Percentiles rank a stretch among this genome's conserved stretches.
Evolutionary conservation across 2,888 invertebrate genomes (phyloP).

Genomic region (Campaea margaritaria): DNA sequence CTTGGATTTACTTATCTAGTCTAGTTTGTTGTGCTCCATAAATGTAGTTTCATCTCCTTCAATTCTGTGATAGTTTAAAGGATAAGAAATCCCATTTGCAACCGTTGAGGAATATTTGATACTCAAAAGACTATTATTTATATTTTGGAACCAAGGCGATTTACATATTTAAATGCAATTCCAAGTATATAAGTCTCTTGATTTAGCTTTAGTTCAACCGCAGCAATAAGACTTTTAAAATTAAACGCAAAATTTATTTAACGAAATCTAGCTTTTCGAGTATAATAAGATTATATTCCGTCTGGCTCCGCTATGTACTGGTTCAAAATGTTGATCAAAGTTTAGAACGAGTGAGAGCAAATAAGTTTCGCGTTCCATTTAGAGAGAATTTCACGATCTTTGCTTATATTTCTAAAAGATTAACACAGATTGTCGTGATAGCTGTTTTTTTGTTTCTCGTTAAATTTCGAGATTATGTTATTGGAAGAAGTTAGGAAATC

Average conservation of each 20-base stretch:
- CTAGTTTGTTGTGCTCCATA: no score
- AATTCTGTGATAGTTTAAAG: no score
- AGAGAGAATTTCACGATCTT: conserved; percentile 30
- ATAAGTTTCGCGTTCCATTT: conserved; percentile 37
- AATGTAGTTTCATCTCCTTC: no score
- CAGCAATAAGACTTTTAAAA: conserved; percentile 42
- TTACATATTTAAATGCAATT: no score
- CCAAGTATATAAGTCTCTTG: no score
- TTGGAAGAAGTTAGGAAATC: conserved; percentile 7
- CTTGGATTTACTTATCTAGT: no score
- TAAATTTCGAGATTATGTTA: conserved; percentile 23
- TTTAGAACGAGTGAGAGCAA: conserved; percentile 38
- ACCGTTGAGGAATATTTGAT: no score
- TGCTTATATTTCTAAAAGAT: conserved; percentile 34
- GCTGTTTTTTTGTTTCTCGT: conserved; percentile 20
- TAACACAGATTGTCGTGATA: conserved; percentile 36
- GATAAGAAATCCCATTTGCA: no score
- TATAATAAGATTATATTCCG: conserved; percentile 50
- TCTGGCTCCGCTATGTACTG: conserved; percentile 44
- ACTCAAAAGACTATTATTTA: no score
- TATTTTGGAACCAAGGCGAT: no score
- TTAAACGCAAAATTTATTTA: conserved; percentile 45
- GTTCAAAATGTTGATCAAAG: conserved; percentile 46
- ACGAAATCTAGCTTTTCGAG: conserved; percentile 44
- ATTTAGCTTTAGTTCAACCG: conserved; percentile 27